Evolutionary conservation across 2,888 invertebrate species (phyloP).

Genomic region (Agrochola lota): DNA sequence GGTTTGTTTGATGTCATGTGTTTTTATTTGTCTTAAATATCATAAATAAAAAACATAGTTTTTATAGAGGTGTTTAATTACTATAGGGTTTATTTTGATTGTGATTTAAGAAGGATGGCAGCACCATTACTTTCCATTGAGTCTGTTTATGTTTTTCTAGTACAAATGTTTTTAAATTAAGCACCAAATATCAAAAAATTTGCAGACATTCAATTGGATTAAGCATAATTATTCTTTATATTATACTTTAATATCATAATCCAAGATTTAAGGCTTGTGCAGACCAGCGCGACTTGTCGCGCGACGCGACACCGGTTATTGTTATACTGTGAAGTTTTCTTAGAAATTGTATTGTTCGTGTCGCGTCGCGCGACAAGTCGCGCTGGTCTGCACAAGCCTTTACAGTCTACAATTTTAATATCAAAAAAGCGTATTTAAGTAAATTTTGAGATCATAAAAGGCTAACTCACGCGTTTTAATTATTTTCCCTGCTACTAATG

Average conservation of each 20-base stretch:
- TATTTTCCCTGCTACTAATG: slow-evolving; percentile 22
- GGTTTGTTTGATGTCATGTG: background rate
- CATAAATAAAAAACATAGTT: background rate
- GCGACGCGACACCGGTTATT: too few species aligned
- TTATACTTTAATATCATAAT: background rate
- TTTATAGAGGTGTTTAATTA: background rate
- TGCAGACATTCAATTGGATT: background rate
- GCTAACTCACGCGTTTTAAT: slow-evolving; percentile 24
- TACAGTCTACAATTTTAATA: background rate
- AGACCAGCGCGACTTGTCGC: too few species aligned
- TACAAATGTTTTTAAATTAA: background rate
- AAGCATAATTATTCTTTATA: background rate
- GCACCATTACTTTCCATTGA: background rate
- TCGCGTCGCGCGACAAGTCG: too few species aligned
- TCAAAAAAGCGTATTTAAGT: slow-evolving; percentile 1
- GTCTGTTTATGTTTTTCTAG: background rate
- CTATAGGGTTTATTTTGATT: background rate
- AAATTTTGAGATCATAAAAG: slow-evolving; percentile 24
- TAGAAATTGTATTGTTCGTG: too few species aligned
- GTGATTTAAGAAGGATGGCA: background rate
- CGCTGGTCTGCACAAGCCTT: too few species aligned
- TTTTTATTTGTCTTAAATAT: background rate
- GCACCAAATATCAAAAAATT: background rate
- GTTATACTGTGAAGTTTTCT: too few species aligned
- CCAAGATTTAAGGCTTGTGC: too few species aligned